Evolutionary conservation across 2,888 invertebrate species (phyloP).

Genomic region (Leucania comma): DNA sequence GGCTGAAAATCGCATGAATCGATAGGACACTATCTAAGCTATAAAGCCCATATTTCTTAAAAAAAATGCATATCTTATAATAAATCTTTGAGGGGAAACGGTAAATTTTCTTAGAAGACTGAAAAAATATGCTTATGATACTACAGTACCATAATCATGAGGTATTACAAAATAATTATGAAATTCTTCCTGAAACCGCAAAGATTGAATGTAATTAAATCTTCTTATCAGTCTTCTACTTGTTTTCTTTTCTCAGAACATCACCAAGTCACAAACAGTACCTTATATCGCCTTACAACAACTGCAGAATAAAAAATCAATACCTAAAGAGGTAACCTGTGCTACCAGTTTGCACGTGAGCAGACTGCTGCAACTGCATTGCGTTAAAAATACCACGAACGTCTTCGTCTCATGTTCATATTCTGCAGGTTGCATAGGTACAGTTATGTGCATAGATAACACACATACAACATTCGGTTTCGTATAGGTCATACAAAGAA

Average conservation of each 20-base stretch:
- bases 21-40: background rate
- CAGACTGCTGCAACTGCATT: slow-evolving; percentile 3
- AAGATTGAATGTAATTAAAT: background rate
- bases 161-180: too few species aligned
- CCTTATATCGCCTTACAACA: background rate
- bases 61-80: background rate
- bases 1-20: background rate
- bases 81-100: background rate
- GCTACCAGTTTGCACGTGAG: slow-evolving; percentile 16
- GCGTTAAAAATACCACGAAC: background rate
- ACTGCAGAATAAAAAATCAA: slow-evolving; percentile 16
- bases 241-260: background rate
- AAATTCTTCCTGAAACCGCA: too few species aligned
- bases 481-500: too few species aligned
- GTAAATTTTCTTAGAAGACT: background rate
- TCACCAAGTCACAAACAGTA: background rate
- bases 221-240: background rate
- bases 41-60: too few species aligned
- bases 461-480: background rate
- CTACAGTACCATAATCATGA: too few species aligned
- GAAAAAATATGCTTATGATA: too few species aligned
- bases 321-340: slow-evolving; percentile 3
- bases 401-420: background rate
- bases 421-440: too few species aligned
- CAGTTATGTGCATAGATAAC: background rate